Percentiles rank a stretch among this genome's conserved stretches.
Conservation (phyloP, 92 coral and sea anemone species). For the Epizoanthus ramosus region DNA sequence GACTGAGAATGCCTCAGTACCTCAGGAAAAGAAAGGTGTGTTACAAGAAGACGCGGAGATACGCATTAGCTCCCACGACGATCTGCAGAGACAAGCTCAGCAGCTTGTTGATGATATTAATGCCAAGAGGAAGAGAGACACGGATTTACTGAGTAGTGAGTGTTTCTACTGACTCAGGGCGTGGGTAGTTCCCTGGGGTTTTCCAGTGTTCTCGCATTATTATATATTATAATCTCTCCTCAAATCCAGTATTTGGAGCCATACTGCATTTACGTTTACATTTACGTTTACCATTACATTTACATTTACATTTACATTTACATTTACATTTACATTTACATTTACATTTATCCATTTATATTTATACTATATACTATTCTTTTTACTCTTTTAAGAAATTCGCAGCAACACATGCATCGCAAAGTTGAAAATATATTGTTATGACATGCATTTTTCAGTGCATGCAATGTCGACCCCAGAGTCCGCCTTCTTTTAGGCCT, state of each 20-base stretch:
- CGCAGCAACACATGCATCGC: too few species aligned
- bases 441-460: too few species aligned
- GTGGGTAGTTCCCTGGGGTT: background rate
- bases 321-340: too few species aligned
- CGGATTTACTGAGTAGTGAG: conserved; percentile 80
- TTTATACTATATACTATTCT: background rate
- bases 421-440: too few species aligned
- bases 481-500: too few species aligned
- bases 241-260: background rate
- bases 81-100: conserved; percentile 85
- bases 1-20: conserved; percentile 24
- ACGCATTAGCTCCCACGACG: conserved; percentile 64
- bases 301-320: too few species aligned
- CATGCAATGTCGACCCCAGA: too few species aligned
- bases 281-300: too few species aligned
- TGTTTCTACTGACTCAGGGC: background rate
- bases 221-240: background rate
- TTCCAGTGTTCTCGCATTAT: background rate
- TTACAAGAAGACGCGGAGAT: conserved; percentile 5
- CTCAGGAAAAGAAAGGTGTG: background rate
- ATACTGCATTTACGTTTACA: background rate
- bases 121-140: conserved; percentile 94
- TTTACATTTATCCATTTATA: too few species aligned
- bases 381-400: background rate
- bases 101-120: conserved; percentile 95